Evolutionary conservation across 2,113 vertebrate genomes (phyloP).

Genomic region (Lasiurus cinereus): DNA sequence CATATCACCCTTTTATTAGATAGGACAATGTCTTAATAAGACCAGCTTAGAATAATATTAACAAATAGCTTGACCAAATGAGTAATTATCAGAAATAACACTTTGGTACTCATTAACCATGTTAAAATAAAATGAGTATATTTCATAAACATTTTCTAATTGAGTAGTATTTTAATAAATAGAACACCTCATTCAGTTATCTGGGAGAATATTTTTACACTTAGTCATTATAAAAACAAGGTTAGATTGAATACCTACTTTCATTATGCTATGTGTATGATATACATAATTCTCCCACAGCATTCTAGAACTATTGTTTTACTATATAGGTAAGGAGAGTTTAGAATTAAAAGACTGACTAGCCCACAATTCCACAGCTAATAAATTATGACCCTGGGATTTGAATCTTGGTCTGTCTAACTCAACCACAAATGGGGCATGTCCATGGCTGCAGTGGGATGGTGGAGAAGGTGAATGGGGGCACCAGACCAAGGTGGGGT

Average conservation of each 20-base stretch:
- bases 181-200: neutral
- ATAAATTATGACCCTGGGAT: neutral
- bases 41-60: neutral
- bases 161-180: conserved; percentile 36
- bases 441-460: no score
- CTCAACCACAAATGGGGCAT: neutral
- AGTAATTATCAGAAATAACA: neutral
- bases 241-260: neutral
- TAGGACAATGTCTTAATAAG: neutral
- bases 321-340: neutral
- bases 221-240: conserved; percentile 50
- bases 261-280: neutral
- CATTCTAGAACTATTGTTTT: neutral
- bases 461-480: no score
- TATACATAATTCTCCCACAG: neutral
- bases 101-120: neutral
- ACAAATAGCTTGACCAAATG: neutral
- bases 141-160: conserved; percentile 31
- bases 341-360: neutral
- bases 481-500: no score
- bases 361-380: neutral
- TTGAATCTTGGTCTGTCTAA: neutral
- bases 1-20: no score
- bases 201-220: neutral
- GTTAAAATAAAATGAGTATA: neutral